Conservation (phyloP, 2,113 vertebrate species). For the Anguilla japonica region DNA sequence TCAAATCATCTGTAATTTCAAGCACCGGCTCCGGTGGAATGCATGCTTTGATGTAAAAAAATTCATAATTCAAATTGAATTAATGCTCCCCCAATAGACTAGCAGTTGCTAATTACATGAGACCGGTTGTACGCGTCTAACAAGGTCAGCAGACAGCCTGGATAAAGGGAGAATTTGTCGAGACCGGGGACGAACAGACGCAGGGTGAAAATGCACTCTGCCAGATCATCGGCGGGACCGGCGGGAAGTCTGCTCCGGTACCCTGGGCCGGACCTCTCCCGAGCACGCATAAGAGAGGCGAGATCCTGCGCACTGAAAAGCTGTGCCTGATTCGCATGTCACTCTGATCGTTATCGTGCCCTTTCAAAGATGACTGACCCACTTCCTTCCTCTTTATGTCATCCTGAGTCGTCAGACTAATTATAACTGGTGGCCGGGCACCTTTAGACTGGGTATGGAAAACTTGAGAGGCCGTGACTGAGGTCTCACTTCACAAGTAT, state of each 20-base stretch:
- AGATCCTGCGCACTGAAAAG: background rate
- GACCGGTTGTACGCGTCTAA: constrained; percentile 75
- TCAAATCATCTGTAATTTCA: constrained; percentile 74
- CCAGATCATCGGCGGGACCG: constrained; percentile 29
- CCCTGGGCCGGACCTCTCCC: background rate
- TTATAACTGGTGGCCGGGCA: background rate
- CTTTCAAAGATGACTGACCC: background rate
- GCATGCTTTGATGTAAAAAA: constrained; percentile 77
- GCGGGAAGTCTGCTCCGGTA: background rate
- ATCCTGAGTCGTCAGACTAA: background rate
- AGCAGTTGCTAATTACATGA: constrained; percentile 76
- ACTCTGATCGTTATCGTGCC: background rate
- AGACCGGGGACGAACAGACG: constrained; percentile 59
- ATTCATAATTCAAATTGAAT: constrained; percentile 78
- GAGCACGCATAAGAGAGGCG: background rate
- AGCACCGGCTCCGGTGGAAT: constrained; percentile 68
- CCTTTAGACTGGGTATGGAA: background rate
- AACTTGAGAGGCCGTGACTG: background rate
- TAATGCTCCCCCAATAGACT: constrained; percentile 75
- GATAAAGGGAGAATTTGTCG: constrained; percentile 72
- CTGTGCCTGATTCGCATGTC: background rate
- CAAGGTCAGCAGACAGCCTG: constrained; percentile 67
- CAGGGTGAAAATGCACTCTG: constrained; percentile 53
- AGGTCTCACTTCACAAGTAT: background rate
- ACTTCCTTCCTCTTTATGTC: background rate